Percentiles rank a stretch among this genome's conserved stretches.
Conservation (phyloP, 1,140 invertebrate genomes). For the Hycleus phaleratus region DNA sequence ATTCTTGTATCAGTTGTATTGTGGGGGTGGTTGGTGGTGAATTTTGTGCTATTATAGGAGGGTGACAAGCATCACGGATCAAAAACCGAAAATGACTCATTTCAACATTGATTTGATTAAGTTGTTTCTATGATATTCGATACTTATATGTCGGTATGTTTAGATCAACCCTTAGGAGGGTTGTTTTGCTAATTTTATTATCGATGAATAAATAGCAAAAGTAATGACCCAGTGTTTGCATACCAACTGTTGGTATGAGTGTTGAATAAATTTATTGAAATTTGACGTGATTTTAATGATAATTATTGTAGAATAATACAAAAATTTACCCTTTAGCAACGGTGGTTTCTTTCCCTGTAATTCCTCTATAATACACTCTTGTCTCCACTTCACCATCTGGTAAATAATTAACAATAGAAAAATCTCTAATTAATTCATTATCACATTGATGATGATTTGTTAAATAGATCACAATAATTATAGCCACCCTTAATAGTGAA, state of each 20-base stretch:
- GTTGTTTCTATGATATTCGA: no score
- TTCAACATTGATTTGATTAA: background rate
- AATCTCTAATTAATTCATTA: conserved; percentile 41
- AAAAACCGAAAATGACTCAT: background rate
- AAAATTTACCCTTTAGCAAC: conserved; percentile 46
- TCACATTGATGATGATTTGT: background rate
- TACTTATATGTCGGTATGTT: no score
- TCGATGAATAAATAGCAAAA: no score
- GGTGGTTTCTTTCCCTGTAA: conserved; percentile 57
- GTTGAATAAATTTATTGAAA: no score
- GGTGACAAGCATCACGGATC: background rate
- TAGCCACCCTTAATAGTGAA: background rate
- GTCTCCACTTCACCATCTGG: conserved; percentile 56
- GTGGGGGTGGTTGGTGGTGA: background rate
- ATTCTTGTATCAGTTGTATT: background rate
- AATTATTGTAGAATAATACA: background rate
- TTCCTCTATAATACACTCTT: conserved; percentile 50
- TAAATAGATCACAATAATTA: background rate
- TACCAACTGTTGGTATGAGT: no score
- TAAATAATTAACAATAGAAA: conserved; percentile 50
- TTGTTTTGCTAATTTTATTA: background rate
- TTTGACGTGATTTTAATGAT: background rate
- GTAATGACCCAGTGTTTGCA: no score
- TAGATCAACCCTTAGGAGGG: no score
- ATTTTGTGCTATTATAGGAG: background rate